Conservation (phyloP, 1,140 invertebrate species). For the Solenopsis fugax region DNA sequence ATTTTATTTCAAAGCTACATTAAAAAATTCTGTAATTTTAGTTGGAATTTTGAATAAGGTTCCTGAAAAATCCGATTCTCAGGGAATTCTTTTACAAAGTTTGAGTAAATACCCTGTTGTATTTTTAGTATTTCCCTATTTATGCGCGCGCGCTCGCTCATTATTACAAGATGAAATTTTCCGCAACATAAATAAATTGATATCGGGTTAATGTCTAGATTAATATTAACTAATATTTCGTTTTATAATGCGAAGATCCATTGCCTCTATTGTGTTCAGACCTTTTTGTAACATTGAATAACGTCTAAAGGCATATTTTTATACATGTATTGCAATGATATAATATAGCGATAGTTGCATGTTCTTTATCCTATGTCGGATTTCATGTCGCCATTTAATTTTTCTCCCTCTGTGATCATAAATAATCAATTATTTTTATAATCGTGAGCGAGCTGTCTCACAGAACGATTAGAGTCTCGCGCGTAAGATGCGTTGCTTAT, state of each 20-base stretch:
- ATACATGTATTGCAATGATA: constrained; percentile 62
- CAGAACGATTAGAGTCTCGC: constrained; percentile 22
- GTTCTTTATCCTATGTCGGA: constrained; percentile 42
- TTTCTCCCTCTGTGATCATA: constrained; percentile 35
- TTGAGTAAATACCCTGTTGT: background rate
- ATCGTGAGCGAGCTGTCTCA: background rate
- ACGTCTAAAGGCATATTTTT: constrained; percentile 59
- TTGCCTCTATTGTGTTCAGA: constrained; percentile 62
- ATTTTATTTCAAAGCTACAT: too few species aligned
- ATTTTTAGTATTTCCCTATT: background rate
- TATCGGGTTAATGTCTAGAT: constrained; percentile 22
- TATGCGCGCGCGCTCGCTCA: background rate
- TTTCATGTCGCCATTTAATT: constrained; percentile 53
- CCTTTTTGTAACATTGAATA: constrained; percentile 57
- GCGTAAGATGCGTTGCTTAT: constrained; percentile 17
- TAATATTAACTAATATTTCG: constrained; percentile 46
- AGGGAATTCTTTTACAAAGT: too few species aligned
- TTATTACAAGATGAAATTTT: constrained; percentile 20
- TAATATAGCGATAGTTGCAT: constrained; percentile 60
- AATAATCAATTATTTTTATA: constrained; percentile 30
- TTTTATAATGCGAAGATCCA: constrained; percentile 47
- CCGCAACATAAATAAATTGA: background rate
- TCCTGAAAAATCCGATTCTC: too few species aligned
- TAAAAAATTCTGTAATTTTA: too few species aligned
- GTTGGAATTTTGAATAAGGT: too few species aligned